Percentiles rank a stretch among this genome's conserved stretches.
Conservation (phyloP, 2,797 vertebrate species). For the Gila robusta region DNA sequence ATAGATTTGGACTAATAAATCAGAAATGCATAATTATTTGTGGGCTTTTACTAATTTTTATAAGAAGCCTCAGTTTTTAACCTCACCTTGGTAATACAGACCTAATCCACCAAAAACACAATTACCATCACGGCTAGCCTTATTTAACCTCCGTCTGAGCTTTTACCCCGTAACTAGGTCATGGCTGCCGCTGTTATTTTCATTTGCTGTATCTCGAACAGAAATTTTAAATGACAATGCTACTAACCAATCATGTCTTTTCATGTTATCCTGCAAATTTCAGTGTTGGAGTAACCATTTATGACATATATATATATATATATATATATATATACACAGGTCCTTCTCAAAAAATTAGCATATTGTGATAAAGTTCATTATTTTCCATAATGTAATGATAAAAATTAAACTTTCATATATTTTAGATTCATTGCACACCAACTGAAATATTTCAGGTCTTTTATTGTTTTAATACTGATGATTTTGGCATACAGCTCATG, state of each 20-base stretch:
- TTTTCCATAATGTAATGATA: no score
- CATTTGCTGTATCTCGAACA: slow-evolving; percentile 36
- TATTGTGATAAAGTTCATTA: no score
- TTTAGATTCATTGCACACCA: no score
- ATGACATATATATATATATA: neutral
- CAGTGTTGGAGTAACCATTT: slow-evolving; percentile 23
- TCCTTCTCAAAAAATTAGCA: no score
- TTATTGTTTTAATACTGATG: no score
- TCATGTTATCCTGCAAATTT: slow-evolving; percentile 36
- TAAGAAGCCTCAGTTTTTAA: neutral
- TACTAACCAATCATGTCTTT: slow-evolving; percentile 49
- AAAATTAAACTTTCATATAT: no score
- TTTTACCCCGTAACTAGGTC: slow-evolving; percentile 56
- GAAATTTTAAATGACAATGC: slow-evolving; percentile 25
- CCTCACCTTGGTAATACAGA: slow-evolving; percentile 31
- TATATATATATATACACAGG: no score
- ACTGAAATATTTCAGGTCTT: no score
- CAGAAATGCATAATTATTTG: neutral
- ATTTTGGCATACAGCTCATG: no score
- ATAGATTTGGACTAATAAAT: neutral
- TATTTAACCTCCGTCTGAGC: slow-evolving; percentile 52
- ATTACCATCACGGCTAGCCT: slow-evolving; percentile 35
- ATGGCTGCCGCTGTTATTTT: slow-evolving; percentile 37
- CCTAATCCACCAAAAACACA: slow-evolving; percentile 16
- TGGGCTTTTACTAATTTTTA: slow-evolving; percentile 3